phyloP scores from a whole-genome alignment of 2,797 vertebrate species.

The Allobates femoralis region DNA sequence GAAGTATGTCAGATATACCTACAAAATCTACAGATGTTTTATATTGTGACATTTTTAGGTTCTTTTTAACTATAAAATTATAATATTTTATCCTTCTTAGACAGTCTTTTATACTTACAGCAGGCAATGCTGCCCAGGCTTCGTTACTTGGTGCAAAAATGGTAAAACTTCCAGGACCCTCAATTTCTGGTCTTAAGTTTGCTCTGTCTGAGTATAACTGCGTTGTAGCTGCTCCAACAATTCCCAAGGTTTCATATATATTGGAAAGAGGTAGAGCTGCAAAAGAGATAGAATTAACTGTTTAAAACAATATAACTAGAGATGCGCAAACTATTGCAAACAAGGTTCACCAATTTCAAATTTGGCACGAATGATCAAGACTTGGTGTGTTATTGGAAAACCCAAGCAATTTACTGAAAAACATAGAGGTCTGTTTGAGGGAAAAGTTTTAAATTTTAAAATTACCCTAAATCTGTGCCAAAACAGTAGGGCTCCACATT shows the following conservation, averaged over 20 bases:
- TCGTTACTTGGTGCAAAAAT: conserved; percentile 97
- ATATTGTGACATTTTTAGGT: neutral
- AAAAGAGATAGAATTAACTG: conserved; percentile 51
- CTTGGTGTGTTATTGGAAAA: no score
- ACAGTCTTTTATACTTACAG: conserved; percentile 77
- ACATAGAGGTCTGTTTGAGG: no score
- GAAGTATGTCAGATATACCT: conserved; percentile 2
- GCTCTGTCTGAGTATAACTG: conserved; percentile 93
- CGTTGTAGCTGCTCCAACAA: conserved; percentile 89
- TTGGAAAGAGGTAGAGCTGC: conserved; percentile 91
- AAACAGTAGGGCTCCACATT: no score
- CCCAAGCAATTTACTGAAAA: no score
- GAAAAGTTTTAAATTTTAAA: no score
- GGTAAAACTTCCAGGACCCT: conserved; percentile 94
- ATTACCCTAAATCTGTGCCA: no score
- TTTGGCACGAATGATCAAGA: no score
- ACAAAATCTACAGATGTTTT: conserved; percentile 30
- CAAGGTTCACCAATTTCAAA: no score
- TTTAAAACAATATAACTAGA: neutral
- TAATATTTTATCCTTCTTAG: neutral
- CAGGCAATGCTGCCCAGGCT: conserved; percentile 89
- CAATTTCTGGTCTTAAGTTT: conserved; percentile 87
- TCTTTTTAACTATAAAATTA: neutral
- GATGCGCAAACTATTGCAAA: no score
- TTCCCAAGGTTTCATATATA: conserved; percentile 91